phyloP scores from a whole-genome alignment of 2,888 invertebrate species.

The Volucella inflata region DNA sequence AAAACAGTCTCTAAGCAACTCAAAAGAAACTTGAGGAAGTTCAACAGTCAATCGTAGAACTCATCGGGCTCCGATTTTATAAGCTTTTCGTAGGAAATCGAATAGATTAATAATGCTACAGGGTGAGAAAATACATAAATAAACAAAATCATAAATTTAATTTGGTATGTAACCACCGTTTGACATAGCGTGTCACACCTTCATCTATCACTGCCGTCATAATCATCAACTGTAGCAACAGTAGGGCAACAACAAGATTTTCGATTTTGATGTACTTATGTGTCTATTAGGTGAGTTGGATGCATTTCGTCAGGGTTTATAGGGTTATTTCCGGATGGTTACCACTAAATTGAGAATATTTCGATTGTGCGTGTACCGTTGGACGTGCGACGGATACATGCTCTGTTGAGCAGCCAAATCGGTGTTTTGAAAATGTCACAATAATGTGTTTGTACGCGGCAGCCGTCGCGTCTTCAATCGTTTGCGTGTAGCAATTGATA shows the following conservation, averaged over 20 bases:
- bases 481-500: constrained; percentile 14
- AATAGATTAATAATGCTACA: constrained; percentile 47
- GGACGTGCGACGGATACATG: constrained; percentile 53
- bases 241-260: constrained; percentile 29
- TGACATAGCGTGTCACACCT: constrained; percentile 68
- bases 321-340: constrained; percentile 71
- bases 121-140: constrained; percentile 1
- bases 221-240: constrained; percentile 45
- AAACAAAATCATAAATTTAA: constrained; percentile 58
- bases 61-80: constrained; percentile 7
- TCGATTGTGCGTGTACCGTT: constrained; percentile 29
- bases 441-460: constrained; percentile 33
- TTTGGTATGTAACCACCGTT: constrained; percentile 43
- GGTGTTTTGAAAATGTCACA: constrained; percentile 68
- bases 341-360: constrained; percentile 54
- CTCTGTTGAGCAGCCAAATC: constrained; percentile 49
- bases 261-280: constrained; percentile 4
- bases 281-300: constrained; percentile 14
- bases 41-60: constrained; percentile 23
- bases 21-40: constrained; percentile 6
- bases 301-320: constrained; percentile 57
- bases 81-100: constrained; percentile 8
- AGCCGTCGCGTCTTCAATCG: neutral
- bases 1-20: neutral
- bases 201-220: constrained; percentile 55